These are phyloP conservation scores for Rotaria socialis DNA, from an alignment of 2,888 invertebrate genomes.

Conservation along the genomic window DNA sequence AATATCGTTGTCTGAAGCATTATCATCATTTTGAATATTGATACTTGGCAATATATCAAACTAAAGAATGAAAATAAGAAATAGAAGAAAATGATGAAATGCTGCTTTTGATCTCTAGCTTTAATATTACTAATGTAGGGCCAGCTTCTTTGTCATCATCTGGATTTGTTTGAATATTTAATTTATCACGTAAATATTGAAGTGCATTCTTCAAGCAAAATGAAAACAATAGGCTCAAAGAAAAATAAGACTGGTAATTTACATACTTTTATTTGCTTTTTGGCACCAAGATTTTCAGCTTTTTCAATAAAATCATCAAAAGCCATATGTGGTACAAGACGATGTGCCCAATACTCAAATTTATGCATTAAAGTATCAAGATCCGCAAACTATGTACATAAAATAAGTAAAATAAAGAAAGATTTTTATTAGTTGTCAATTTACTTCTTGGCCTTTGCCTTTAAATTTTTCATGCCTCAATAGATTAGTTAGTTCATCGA, in stretches of 20 bases:
- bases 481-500: conserved; percentile 36
- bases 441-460: conserved; percentile 43
- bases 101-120: neutral
- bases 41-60: neutral
- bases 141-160: neutral
- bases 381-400: conserved; percentile 37
- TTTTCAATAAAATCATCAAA: conserved; percentile 79
- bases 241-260: neutral
- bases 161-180: neutral
- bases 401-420: neutral
- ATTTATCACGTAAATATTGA: conserved; percentile 18
- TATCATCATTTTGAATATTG: neutral
- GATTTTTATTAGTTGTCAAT: neutral
- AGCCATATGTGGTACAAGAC: conserved; percentile 79
- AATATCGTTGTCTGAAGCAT: neutral
- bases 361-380: conserved; percentile 41
- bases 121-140: neutral
- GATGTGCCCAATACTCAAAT: conserved; percentile 86
- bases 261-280: conserved; percentile 71
- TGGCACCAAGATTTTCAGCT: conserved; percentile 76
- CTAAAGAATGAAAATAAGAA: neutral
- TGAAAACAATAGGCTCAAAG: neutral
- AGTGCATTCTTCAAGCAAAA: neutral
- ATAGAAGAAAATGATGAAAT: neutral
- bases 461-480: conserved; percentile 40